phyloP scores from a whole-genome alignment of 1,140 invertebrate species.

The Drosophila athabasca region DNA sequence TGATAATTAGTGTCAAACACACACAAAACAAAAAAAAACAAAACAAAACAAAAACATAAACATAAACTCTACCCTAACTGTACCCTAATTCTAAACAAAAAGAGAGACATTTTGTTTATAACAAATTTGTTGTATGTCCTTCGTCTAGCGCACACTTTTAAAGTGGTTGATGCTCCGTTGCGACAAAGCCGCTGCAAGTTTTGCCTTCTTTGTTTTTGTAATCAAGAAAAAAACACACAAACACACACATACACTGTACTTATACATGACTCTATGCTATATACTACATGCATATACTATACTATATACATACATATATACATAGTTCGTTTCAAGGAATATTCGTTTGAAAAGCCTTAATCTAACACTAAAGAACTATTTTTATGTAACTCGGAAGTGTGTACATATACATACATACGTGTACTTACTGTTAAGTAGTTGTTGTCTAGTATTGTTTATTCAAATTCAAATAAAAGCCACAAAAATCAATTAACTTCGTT shows the following conservation, averaged over 20 bases:
- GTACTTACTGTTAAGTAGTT: constrained; percentile 76
- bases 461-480: constrained; percentile 70
- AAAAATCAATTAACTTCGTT: neutral
- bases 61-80: constrained; percentile 15
- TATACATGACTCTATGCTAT: constrained; percentile 51
- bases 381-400: constrained; percentile 75
- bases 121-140: constrained; percentile 47
- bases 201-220: constrained; percentile 63
- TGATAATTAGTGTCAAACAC: constrained; percentile 82
- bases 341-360: constrained; percentile 37
- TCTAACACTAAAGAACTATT: constrained; percentile 45
- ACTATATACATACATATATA: constrained; percentile 19
- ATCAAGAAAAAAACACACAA: constrained; percentile 32
- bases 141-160: constrained; percentile 56
- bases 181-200: constrained; percentile 70
- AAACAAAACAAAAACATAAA: constrained; percentile 69
- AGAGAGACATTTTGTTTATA: constrained; percentile 31
- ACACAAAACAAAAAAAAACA: constrained; percentile 43
- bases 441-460: constrained; percentile 82
- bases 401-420: constrained; percentile 45
- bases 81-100: constrained; percentile 15
- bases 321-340: constrained; percentile 33
- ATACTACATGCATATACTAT: constrained; percentile 3
- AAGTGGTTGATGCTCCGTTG: constrained; percentile 53
- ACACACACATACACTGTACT: constrained; percentile 58